These are phyloP conservation scores for Macquaria australasica DNA, from an alignment of 2,113 vertebrate genomes.

Conservation along the genomic window DNA sequence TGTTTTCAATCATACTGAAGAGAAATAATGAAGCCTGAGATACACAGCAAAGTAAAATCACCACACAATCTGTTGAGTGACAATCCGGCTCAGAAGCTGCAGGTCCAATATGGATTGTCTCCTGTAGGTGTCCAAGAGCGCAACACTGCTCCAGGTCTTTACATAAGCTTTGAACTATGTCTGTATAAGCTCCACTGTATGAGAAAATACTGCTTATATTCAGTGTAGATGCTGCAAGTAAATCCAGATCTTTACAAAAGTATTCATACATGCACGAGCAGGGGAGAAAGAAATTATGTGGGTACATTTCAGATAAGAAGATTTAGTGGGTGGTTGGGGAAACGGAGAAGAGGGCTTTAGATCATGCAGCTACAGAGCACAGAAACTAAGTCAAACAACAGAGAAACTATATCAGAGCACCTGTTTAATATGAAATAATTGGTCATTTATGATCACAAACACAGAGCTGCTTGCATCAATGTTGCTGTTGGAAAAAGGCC, in stretches of 20 bases:
- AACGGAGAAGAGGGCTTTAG: constrained; percentile 57
- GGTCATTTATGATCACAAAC: not conserved
- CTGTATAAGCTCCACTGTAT: not conserved
- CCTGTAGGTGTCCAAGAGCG: constrained; percentile 2
- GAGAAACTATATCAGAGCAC: not conserved
- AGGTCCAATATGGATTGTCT: constrained; percentile 48
- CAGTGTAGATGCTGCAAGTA: not conserved
- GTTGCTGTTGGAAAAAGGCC: not conserved
- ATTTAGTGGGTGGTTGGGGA: constrained; percentile 39
- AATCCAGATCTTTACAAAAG: not conserved
- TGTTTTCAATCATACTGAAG: not conserved
- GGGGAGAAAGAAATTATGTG: not conserved
- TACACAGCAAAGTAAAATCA: not conserved
- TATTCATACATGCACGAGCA: not conserved
- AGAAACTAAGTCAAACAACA: constrained; percentile 10
- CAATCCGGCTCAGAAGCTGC: not conserved
- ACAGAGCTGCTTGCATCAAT: not conserved
- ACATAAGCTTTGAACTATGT: constrained; percentile 17
- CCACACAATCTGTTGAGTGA: not conserved
- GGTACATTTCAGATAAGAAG: constrained; percentile 37
- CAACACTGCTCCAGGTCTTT: not conserved
- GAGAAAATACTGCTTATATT: not conserved
- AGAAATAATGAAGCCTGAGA: not conserved
- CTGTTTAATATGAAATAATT: not conserved
- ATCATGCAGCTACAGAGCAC: constrained; percentile 45